These are phyloP conservation scores for Mus spretus DNA, from an alignment of 2,797 vertebrate species.

Conservation along the genomic window DNA sequence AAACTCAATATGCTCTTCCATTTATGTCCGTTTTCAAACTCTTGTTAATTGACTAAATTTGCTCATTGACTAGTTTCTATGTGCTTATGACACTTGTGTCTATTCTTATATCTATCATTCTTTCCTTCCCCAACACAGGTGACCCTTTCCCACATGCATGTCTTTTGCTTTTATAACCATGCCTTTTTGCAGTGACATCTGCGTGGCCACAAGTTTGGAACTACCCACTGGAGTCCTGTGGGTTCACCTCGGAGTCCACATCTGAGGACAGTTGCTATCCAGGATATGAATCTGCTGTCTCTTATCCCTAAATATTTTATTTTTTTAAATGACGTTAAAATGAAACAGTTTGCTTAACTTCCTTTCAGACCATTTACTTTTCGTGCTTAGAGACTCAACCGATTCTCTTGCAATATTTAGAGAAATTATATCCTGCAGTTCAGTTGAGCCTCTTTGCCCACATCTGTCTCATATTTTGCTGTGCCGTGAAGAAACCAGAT, in stretches of 20 bases:
- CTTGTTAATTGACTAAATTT: neutral
- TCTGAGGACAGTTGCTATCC: neutral
- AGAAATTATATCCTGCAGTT: neutral
- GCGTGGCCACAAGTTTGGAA: neutral
- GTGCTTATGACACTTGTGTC: too few species aligned
- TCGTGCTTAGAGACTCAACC: neutral
- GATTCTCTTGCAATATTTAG: neutral
- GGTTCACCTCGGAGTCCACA: neutral
- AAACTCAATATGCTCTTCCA: neutral
- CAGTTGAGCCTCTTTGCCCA: neutral
- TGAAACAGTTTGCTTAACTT: neutral
- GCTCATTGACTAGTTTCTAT: neutral
- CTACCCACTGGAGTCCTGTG: neutral
- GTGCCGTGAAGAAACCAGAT: neutral
- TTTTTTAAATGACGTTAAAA: neutral
- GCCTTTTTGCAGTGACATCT: neutral
- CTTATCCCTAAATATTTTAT: constrained; percentile 9
- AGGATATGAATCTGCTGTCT: neutral
- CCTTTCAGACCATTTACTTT: neutral
- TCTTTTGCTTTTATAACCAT: neutral
- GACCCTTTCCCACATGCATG: neutral
- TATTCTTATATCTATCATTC: neutral
- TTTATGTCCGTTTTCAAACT: neutral
- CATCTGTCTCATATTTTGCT: neutral
- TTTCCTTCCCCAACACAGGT: too few species aligned